Percentiles rank a stretch among this genome's conserved stretches.
Conservation (phyloP, 2,797 vertebrate species). For the Silurus lanzhouensis region DNA sequence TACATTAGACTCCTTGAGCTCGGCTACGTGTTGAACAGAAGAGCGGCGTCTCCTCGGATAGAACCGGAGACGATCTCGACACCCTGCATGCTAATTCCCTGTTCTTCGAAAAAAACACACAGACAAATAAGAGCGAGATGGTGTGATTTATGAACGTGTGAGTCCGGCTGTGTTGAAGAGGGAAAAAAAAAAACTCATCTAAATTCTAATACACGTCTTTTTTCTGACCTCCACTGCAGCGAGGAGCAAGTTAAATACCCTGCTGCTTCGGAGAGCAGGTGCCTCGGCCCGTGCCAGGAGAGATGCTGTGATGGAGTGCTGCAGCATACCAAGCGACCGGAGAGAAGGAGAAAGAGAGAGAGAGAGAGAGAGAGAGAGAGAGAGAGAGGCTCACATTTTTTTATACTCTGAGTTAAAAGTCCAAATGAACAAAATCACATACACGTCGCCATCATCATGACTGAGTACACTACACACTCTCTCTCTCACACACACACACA, state of each 20-base stretch:
- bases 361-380: constrained; percentile 31
- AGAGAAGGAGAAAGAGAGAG: constrained; percentile 13
- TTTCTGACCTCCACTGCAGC: constrained; percentile 8
- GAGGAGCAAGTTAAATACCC: constrained; percentile 1
- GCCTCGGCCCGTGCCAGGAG: constrained; percentile 66
- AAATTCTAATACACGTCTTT: constrained; percentile 13
- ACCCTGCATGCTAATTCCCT: constrained; percentile 42
- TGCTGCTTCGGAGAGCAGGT: constrained; percentile 62
- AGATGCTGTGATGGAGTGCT: constrained; percentile 60
- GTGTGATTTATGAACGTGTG: constrained; percentile 30
- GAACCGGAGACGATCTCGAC: neutral
- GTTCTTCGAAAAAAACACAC: neutral
- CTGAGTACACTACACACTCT: too few species aligned
- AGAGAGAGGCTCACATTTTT: constrained; percentile 1
- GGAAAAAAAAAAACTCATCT: neutral
- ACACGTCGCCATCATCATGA: too few species aligned
- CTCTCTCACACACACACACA: too few species aligned
- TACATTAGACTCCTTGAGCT: neutral
- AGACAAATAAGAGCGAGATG: neutral
- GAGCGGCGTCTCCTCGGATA: neutral
- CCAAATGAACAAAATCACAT: too few species aligned
- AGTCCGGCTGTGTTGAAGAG: neutral
- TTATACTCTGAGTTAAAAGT: too few species aligned
- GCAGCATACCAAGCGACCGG: constrained; percentile 73
- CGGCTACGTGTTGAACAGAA: neutral